Evolutionary conservation across 2,797 vertebrate genomes (phyloP).

Genomic region (Xerus rutilus): DNA sequence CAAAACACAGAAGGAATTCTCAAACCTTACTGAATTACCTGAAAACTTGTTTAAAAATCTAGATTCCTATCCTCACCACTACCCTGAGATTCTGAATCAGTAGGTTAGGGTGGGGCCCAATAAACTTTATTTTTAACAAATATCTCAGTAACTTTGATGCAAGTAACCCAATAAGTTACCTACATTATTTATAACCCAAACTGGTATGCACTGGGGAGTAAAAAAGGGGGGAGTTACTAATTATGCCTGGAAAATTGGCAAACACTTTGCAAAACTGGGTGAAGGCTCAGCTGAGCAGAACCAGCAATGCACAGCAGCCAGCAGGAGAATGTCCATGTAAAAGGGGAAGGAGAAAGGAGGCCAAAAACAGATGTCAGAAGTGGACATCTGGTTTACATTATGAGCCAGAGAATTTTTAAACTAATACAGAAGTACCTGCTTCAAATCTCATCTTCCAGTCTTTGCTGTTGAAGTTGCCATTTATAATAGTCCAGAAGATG

Average conservation of each 20-base stretch:
- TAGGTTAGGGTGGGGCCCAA: neutral
- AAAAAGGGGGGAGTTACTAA: neutral
- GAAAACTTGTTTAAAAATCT: neutral
- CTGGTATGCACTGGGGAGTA: neutral
- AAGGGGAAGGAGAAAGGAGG: neutral
- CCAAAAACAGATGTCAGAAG: neutral
- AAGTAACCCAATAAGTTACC: neutral
- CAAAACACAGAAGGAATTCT: neutral
- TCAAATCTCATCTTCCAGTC: conserved; percentile 99
- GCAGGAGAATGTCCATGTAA: neutral
- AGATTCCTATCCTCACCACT: neutral
- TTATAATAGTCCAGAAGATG: conserved; percentile 99
- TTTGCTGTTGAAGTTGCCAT: conserved; percentile 97
- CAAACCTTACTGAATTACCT: neutral
- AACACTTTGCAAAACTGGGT: neutral
- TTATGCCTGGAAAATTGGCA: neutral
- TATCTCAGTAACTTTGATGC: neutral
- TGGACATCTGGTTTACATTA: neutral
- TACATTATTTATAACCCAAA: neutral
- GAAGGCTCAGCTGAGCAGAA: neutral
- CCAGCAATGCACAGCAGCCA: neutral
- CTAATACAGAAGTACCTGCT: conserved; percentile 92
- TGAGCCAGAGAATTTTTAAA: conserved; percentile 36
- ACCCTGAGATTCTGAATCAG: neutral
- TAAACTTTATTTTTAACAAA: neutral